phyloP scores from a whole-genome alignment of 2,888 invertebrate species.

The Lymantria monacha region DNA sequence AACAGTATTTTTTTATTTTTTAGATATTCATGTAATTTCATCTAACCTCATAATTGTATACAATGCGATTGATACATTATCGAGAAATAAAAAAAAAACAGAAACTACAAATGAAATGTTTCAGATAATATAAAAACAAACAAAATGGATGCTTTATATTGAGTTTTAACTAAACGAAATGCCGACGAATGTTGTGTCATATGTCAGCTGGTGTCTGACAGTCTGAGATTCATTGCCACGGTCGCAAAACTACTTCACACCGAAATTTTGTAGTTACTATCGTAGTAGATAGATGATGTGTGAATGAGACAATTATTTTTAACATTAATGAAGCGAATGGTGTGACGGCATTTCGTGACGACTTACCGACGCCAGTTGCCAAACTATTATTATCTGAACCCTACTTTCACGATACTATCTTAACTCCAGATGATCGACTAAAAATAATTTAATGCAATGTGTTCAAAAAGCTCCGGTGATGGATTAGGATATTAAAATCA shows the following conservation, averaged over 20 bases:
- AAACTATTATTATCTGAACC: constrained; percentile 53
- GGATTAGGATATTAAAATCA: constrained; percentile 6
- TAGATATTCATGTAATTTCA: no score
- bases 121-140: no score
- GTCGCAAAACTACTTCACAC: constrained; percentile 65
- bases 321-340: constrained; percentile 56
- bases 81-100: no score
- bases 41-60: no score
- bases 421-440: constrained; percentile 12
- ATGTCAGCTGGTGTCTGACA: constrained; percentile 45
- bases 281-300: constrained; percentile 65
- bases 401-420: constrained; percentile 23
- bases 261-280: constrained; percentile 77
- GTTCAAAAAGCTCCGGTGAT: constrained; percentile 11
- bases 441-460: constrained; percentile 11
- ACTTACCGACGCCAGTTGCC: constrained; percentile 50
- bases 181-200: constrained; percentile 43
- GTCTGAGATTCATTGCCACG: constrained; percentile 63
- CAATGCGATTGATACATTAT: no score
- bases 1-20: no score
- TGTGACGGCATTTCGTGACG: constrained; percentile 36
- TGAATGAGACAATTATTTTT: constrained; percentile 80
- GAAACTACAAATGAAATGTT: no score
- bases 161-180: constrained; percentile 30
- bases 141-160: constrained; percentile 7